Conservation (phyloP, 2,888 invertebrate species). For the Brenthis ino region DNA sequence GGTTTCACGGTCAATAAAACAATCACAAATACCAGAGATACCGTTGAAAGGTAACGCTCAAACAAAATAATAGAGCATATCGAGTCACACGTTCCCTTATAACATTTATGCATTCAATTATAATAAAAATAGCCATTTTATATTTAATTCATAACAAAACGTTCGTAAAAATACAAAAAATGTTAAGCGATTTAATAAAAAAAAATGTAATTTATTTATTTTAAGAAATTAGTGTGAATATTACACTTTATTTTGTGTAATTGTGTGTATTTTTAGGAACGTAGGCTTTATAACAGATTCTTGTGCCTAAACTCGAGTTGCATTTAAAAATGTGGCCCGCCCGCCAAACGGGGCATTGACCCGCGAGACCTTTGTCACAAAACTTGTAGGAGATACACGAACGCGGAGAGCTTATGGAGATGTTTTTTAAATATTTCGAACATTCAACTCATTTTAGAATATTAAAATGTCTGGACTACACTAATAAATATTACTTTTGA, state of each 20-base stretch:
- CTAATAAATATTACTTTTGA: conserved; percentile 11
- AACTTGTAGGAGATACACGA: conserved; percentile 70
- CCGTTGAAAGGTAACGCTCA: conserved; percentile 21
- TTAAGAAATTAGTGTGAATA: background rate
- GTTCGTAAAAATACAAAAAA: too few relatives aligned
- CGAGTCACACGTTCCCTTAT: conserved; percentile 13
- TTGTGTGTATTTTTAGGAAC: background rate
- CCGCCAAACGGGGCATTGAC: conserved; percentile 77
- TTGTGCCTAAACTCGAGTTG: conserved; percentile 48
- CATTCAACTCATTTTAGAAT: conserved; percentile 26
- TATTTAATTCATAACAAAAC: background rate
- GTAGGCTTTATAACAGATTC: conserved; percentile 29
- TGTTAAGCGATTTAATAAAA: too few relatives aligned
- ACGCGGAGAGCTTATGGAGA: conserved; percentile 41
- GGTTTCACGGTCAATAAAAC: conserved; percentile 30
- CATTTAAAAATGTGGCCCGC: conserved; percentile 74
- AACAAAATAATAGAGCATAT: conserved; percentile 24
- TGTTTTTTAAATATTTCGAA: conserved; percentile 30
- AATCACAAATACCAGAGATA: conserved; percentile 25
- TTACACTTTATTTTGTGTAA: background rate
- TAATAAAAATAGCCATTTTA: background rate
- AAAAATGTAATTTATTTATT: too few relatives aligned
- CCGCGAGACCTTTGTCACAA: conserved; percentile 75
- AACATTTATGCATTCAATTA: conserved; percentile 9
- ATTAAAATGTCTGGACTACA: conserved; percentile 11